phyloP scores from a whole-genome alignment of 2,797 vertebrate genomes.

The Esox lucius region DNA sequence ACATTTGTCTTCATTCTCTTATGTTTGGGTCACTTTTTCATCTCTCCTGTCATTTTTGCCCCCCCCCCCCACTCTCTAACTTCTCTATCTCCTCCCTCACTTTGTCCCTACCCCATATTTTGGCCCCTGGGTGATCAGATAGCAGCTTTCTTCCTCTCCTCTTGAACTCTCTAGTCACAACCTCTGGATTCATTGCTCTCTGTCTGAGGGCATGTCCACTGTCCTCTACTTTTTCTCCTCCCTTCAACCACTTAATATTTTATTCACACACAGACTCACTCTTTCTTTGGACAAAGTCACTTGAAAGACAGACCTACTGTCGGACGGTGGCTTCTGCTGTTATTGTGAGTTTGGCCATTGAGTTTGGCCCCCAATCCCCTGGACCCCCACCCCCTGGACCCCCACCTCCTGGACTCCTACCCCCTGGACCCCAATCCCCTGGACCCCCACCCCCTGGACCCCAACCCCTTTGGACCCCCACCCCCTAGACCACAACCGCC shows the following conservation, averaged over 20 bases:
- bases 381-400: no score
- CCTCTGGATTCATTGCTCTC: constrained; percentile 44
- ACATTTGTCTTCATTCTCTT: no score
- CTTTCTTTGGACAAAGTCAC: constrained; percentile 20
- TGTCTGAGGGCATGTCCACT: constrained; percentile 40
- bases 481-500: no score
- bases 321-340: not conserved
- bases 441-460: no score
- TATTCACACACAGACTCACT: not conserved
- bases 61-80: not conserved
- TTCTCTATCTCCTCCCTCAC: not conserved
- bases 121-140: constrained; percentile 68
- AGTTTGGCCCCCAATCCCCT: no score
- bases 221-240: constrained; percentile 26
- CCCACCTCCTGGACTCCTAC: no score
- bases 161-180: constrained; percentile 57
- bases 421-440: no score
- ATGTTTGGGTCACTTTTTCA: constrained; percentile 34
- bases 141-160: constrained; percentile 61
- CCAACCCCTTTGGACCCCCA: no score
- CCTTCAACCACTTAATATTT: constrained; percentile 20
- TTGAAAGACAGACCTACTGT: not conserved
- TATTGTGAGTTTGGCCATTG: not conserved
- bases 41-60: not conserved
- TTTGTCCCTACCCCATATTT: constrained; percentile 57